Evolutionary conservation across 2,797 vertebrate genomes (phyloP), one percentile per base, ranked within the genome.

Genomic region (Falco peregrinus): DNA sequence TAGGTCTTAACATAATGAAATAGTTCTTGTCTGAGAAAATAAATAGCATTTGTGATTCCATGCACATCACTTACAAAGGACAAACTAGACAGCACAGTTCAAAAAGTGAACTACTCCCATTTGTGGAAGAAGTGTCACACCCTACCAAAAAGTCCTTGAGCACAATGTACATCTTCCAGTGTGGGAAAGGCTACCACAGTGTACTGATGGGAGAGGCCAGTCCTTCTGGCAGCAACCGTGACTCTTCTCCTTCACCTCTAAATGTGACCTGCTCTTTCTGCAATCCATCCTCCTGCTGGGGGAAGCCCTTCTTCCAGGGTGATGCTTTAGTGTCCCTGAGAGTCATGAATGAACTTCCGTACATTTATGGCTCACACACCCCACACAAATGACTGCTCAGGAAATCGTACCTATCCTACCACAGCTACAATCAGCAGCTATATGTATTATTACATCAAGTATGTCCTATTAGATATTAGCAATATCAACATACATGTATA

Each of bases 201-300:
- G 9, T 39, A 59, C 6, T 24, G 56, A 39, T 7, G 4, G 21
- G 12, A 14, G 29, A 47, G 24, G 6, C 25, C 1, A 0, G n/a
- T 35, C 15, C 16, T 70, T 82, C 20, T 28, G 28, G 45, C 48
- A 71, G n/a, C 33, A 71, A 48, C 19, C 8, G 51, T 14, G 71
- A 21, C 7, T 39, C 15, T 79, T 48, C 39, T 80, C 53, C 56
- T 51, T 37, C 50, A 53, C 29, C 8, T 22, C 29, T 75, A 45
- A 60, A 50, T 4, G 9, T 35, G 51, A 60, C 51, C 28, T 47
- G 25, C 5, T 73, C 4, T 50, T 33, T 79, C 77, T 74, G 45
- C 9, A 64, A 60, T 69, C 50, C 28, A 31, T 86, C n/a, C 18
- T 73, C 14, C 41, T 71, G 12, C 33, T 2, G 1, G 7, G 19